Evolutionary conservation across 1,140 invertebrate genomes (phyloP).

Genomic region (Drosophila serrata): DNA sequence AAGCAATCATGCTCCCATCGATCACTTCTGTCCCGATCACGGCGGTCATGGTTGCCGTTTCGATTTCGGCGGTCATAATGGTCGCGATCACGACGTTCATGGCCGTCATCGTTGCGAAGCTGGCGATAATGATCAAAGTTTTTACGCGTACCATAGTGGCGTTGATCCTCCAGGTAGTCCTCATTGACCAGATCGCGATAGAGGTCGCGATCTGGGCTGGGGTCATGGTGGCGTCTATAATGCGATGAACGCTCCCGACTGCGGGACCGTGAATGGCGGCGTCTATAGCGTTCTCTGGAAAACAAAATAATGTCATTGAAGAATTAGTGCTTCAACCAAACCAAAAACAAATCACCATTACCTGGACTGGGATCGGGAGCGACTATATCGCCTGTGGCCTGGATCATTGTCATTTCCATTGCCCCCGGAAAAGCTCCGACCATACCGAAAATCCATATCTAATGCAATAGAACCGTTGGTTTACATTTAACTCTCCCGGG

Average conservation of each 20-base stretch:
- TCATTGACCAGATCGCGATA: conserved; percentile 80
- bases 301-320: not conserved
- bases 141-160: conserved; percentile 41
- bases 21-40: conserved; percentile 26
- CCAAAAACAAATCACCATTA: conserved; percentile 4
- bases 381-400: conserved; percentile 60
- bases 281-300: conserved; percentile 56
- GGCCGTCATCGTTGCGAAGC: conserved; percentile 57
- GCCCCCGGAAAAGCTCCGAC: conserved; percentile 63
- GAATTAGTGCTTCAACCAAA: not conserved
- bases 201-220: conserved; percentile 70
- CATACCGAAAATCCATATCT: conserved; percentile 68
- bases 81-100: conserved; percentile 18
- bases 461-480: conserved; percentile 36
- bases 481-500: conserved; percentile 3
- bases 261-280: conserved; percentile 63
- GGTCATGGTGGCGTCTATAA: conserved; percentile 46
- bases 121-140: conserved; percentile 53
- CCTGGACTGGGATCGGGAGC: conserved; percentile 72
- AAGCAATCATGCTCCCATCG: conserved; percentile 10
- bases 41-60: conserved; percentile 49
- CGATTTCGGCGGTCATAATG: conserved; percentile 2
- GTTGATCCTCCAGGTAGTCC: conserved; percentile 73
- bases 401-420: conserved; percentile 23
- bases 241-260: conserved; percentile 69